Evolutionary conservation across 2,888 invertebrate genomes (phyloP), one percentile per base, ranked within the genome.

Genomic region (Drosophila barbarae): DNA sequence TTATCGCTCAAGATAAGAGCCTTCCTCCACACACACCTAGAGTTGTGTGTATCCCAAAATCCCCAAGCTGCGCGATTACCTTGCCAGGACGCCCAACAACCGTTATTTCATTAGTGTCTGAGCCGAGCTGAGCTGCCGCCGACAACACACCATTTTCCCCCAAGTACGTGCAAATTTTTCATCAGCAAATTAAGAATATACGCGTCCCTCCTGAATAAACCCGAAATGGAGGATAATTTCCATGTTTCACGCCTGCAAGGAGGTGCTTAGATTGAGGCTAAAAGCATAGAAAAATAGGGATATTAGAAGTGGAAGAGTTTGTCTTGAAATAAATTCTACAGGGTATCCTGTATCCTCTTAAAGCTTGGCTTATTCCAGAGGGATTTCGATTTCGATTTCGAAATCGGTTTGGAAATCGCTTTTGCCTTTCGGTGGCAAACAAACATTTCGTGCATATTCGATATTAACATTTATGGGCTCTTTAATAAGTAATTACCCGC

Each of bases 1-100:
- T 88, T 88, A 88, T 88, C 88, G 85, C 77, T 87, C 77, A 87
- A 80, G 82, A 87, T 88, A 88, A 86, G 74, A 78, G 74, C 39
- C 21, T 39, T n/a, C 26, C 26, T 9, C 10, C 38, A 38, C 47
- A 41, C 6, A 42, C 39, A 39, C 28, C 39, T 26, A 42, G 8
- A 8, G 15, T 4, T 5, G 8, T n/a, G n/a, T n/a, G 52, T 32
- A 36, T 47, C 38, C 54, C 36, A 47, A 34, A 13, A 9, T 10
- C 46, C 42, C 42, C 23, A 5, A 28, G 12, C 36, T 13, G 38
- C 65, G 50, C 65, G 50, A 58, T 50, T 52, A 49, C 49, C 49
- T 49, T 49, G 21, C n/a, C 10, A 2, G 21, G 34, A 2, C 9
- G 26, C 26, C 47, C 47, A 0, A 49, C 36, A 21, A 41, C 71